Evolutionary conservation across 1,140 invertebrate genomes (phyloP).

Genomic region (Coenobita brevimanus): DNA sequence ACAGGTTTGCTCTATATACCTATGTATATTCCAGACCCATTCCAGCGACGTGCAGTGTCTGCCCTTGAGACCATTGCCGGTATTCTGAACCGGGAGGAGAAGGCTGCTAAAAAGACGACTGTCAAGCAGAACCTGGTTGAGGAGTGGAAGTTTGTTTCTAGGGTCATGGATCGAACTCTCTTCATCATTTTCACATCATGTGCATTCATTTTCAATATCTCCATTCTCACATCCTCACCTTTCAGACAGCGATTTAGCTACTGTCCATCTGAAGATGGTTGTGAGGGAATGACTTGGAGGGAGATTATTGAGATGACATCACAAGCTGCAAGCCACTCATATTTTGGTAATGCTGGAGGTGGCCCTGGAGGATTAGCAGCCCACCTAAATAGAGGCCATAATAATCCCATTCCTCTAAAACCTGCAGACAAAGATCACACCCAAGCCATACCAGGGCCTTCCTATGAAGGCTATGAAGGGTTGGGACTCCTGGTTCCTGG

Average conservation of each 20-base stretch:
- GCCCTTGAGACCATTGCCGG: constrained; percentile 59
- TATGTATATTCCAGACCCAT: constrained; percentile 47
- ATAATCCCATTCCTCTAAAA: not conserved
- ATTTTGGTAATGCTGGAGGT: not conserved
- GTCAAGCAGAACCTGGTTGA: constrained; percentile 36
- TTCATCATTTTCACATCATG: constrained; percentile 61
- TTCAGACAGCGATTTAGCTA: constrained; percentile 60
- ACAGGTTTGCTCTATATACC: no score
- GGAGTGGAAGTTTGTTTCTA: constrained; percentile 68
- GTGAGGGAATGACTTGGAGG: constrained; percentile 15
- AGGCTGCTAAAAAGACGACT: not conserved
- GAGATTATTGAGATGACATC: constrained; percentile 27
- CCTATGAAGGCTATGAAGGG: constrained; percentile 8
- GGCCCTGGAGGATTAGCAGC: not conserved
- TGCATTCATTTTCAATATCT: constrained; percentile 63
- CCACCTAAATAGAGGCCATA: not conserved
- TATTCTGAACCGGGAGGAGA: constrained; percentile 20
- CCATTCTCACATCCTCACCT: constrained; percentile 68
- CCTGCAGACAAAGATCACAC: no score
- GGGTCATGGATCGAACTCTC: constrained; percentile 65
- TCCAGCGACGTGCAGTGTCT: constrained; percentile 43
- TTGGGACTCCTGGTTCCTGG: not conserved
- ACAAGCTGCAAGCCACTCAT: not conserved
- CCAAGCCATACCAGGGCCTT: not conserved
- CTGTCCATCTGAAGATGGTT: constrained; percentile 41